Percentiles rank a stretch among this genome's conserved stretches.
Conservation (phyloP, 2,113 vertebrate genomes). For the Arenaria interpres region DNA sequence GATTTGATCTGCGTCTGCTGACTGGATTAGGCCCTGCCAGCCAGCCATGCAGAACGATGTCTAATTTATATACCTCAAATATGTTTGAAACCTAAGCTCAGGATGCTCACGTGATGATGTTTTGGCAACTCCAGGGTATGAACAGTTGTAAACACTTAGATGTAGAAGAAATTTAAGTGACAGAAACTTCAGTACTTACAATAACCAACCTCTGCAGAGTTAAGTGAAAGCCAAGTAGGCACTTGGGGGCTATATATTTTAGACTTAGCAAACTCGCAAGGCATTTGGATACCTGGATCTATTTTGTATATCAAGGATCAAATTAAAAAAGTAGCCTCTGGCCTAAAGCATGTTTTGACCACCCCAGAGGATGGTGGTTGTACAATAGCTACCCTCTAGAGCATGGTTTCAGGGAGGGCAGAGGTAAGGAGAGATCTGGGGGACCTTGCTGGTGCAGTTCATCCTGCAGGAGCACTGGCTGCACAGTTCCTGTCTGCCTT, state of each 20-base stretch:
- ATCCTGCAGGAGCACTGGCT: neutral
- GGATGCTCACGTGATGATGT: neutral
- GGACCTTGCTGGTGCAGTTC: neutral
- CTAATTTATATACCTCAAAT: conserved; percentile 42
- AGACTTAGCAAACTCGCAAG: neutral
- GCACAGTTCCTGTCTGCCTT: neutral
- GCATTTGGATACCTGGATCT: neutral
- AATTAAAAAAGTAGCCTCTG: neutral
- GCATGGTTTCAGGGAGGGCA: neutral
- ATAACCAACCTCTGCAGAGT: neutral
- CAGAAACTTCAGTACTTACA: neutral
- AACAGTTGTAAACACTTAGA: conserved; percentile 7
- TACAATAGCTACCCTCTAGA: neutral
- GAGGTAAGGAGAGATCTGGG: neutral
- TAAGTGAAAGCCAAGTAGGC: neutral
- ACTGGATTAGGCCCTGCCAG: neutral
- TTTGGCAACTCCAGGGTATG: conserved; percentile 1
- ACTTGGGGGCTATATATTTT: neutral
- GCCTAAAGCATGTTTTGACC: neutral
- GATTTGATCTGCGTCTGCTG: conserved; percentile 18
- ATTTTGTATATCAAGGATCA: neutral
- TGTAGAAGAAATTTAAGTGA: neutral
- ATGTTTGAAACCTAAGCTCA: conserved; percentile 25
- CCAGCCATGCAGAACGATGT: neutral
- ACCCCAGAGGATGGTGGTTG: neutral